Conservation (phyloP, 1,140 invertebrate species). For the Trichoplusia ni region DNA sequence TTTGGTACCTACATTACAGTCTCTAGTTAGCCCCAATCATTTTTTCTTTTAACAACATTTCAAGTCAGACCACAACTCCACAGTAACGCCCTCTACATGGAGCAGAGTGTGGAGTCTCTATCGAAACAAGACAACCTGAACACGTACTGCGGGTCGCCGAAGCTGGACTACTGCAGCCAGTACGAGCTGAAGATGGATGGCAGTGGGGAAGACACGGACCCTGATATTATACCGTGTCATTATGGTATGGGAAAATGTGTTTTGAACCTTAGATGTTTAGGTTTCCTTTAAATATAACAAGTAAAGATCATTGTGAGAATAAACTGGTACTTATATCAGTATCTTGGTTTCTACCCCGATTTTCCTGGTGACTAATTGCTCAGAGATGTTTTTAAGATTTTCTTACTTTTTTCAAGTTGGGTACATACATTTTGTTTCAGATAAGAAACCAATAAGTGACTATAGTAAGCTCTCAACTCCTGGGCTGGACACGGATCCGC, state of each 20-base stretch:
- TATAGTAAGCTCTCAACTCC: constrained; percentile 43
- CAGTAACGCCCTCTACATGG: constrained; percentile 60
- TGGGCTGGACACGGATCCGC: constrained; percentile 40
- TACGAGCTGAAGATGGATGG: constrained; percentile 62
- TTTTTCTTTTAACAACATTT: no score
- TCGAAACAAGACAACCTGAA: constrained; percentile 57
- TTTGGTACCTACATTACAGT: no score
- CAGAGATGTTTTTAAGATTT: no score
- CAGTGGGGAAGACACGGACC: constrained; percentile 88
- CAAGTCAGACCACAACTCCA: no score
- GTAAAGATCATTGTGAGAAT: no score
- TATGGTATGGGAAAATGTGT: constrained; percentile 84
- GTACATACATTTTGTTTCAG: constrained; percentile 41
- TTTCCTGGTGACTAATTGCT: no score
- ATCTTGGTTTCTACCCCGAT: neutral
- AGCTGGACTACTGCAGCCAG: constrained; percentile 67
- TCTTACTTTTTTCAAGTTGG: no score
- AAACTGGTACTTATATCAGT: no score
- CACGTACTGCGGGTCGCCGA: constrained; percentile 63
- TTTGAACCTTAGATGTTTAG: neutral
- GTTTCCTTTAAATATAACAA: no score
- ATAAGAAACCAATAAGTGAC: constrained; percentile 57
- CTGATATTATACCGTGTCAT: constrained; percentile 92
- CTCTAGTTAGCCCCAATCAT: no score
- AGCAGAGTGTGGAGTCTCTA: constrained; percentile 62